Conservation (phyloP, 35 echinoderm and acorn worm species). For the Patiria miniata region DNA sequence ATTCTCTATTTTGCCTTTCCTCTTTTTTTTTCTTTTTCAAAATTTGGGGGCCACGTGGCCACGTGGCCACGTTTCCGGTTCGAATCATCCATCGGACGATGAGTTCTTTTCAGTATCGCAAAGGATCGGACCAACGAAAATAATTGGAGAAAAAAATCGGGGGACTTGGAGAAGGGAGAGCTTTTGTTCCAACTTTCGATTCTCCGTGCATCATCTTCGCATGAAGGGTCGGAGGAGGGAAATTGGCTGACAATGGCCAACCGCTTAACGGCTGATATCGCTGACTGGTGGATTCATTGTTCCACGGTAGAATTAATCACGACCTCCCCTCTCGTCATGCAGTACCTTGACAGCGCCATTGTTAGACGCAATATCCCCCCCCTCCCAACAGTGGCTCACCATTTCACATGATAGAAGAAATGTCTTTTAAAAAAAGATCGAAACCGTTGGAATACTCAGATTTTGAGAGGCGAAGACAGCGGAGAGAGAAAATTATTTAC, state of each 20-base stretch:
- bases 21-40: background rate
- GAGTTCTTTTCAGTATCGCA: background rate
- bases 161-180: background rate
- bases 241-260: background rate
- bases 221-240: background rate
- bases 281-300: background rate
- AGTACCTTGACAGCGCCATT: background rate
- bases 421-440: too few relatives aligned
- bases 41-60: background rate
- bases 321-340: background rate
- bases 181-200: background rate
- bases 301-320: background rate
- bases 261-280: background rate
- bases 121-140: background rate
- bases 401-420: background rate
- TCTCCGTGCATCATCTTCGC: slow-evolving; percentile 3
- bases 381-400: background rate
- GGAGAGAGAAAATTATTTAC: background rate
- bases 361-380: background rate
- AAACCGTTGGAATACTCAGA: too few relatives aligned
- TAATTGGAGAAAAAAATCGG: background rate
- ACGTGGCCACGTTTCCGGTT: slow-evolving; percentile 1
- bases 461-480: background rate
- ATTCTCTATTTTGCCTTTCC: too few relatives aligned
- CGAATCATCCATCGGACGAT: slow-evolving; percentile 7